These are phyloP conservation scores for Diadophis punctatus DNA, from an alignment of 2,113 vertebrate genomes.

Conservation along the genomic window DNA sequence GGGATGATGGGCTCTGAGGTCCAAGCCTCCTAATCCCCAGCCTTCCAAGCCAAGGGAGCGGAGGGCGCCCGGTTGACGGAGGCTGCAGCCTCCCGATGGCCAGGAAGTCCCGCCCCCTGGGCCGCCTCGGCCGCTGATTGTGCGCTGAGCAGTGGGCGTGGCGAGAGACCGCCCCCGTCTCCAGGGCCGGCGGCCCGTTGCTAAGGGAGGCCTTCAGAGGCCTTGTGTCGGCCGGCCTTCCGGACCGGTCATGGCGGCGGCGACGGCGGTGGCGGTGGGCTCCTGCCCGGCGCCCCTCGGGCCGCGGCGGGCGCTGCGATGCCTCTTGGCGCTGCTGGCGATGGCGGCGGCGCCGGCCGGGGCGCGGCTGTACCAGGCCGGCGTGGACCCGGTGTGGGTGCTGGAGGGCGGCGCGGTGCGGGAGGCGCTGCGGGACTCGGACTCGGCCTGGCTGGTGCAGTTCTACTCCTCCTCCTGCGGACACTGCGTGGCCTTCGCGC, in stretches of 20 bases:
- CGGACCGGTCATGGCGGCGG: background rate
- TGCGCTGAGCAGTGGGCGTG: background rate
- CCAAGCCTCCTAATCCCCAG: background rate
- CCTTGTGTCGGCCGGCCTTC: background rate
- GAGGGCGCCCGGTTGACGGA: background rate
- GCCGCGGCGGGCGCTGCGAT: background rate
- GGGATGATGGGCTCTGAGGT: background rate
- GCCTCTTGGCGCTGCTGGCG: background rate
- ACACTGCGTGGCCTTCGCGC: conserved; percentile 91
- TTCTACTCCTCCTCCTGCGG: conserved; percentile 95
- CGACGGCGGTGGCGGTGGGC: background rate
- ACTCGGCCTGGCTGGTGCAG: conserved; percentile 89
- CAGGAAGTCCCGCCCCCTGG: background rate
- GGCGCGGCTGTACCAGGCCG: conserved; percentile 75
- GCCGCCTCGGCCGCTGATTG: background rate
- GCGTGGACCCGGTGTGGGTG: conserved; percentile 78
- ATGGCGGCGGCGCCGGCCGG: background rate
- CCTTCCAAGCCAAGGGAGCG: background rate
- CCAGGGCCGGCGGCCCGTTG: conserved; percentile 17
- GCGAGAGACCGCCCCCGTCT: background rate
- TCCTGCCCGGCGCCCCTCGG: background rate
- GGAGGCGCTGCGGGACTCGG: conserved; percentile 75
- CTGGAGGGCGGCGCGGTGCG: conserved; percentile 74
- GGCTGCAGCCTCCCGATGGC: background rate
- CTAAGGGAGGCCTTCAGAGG: background rate